These are phyloP conservation scores for Hydrolagus colliei DNA, from an alignment of 2,797 vertebrate species.

Conservation along the genomic window DNA sequence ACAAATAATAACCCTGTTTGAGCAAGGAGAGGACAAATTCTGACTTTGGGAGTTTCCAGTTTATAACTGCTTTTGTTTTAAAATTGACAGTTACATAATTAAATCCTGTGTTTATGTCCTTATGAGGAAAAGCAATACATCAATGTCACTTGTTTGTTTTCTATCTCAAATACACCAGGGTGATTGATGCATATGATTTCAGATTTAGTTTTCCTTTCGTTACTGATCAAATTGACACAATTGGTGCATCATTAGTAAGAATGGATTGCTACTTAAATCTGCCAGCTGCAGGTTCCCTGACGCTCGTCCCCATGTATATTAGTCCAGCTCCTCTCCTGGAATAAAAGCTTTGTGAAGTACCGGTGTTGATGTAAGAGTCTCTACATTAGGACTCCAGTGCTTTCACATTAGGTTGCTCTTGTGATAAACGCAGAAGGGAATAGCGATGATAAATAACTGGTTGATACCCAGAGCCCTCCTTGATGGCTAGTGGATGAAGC, in stretches of 20 bases:
- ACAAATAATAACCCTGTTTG: not conserved
- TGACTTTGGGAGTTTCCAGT: not conserved
- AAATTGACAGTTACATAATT: constrained; percentile 2
- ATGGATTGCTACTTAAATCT: not conserved
- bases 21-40: not conserved
- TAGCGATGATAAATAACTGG: too few relatives aligned
- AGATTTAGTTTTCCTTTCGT: not conserved
- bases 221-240: constrained; percentile 7
- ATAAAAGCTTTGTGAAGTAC: not conserved
- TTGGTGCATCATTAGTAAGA: constrained; percentile 3
- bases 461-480: not conserved
- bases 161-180: not conserved
- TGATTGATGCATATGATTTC: constrained; percentile 10
- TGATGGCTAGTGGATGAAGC: not conserved
- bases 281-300: too few relatives aligned
- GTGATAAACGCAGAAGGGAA: not conserved
- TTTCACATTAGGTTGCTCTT: not conserved
- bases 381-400: not conserved
- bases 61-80: not conserved
- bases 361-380: not conserved
- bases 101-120: constrained; percentile 5
- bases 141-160: constrained; percentile 12
- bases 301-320: not conserved
- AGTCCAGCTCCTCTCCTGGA: not conserved
- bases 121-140: not conserved